These are phyloP conservation scores for Chrysodeixis includens DNA, from an alignment of 2,888 invertebrate species.

Conservation along the genomic window DNA sequence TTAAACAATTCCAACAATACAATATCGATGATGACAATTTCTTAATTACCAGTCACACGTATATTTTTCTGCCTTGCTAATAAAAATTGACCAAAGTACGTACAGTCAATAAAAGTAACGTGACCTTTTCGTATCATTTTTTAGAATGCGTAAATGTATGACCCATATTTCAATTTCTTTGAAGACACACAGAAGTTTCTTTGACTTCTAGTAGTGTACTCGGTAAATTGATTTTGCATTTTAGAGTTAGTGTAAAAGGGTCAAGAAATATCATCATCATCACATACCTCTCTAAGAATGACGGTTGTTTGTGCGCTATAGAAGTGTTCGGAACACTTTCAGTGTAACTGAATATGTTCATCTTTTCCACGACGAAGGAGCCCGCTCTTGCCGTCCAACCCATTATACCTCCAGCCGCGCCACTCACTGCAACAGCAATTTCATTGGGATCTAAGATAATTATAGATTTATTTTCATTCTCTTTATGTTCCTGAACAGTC, in stretches of 20 bases:
- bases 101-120: no score
- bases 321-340: constrained; percentile 83
- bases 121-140: no score
- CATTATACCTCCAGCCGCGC: constrained; percentile 87
- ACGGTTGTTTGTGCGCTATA: constrained; percentile 85
- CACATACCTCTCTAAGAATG: constrained; percentile 85
- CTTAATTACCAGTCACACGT: no score
- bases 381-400: constrained; percentile 95
- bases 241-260: background rate
- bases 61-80: no score
- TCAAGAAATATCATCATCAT: background rate
- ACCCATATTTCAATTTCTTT: no score
- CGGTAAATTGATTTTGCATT: background rate
- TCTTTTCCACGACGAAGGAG: constrained; percentile 94
- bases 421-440: constrained; percentile 61
- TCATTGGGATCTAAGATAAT: background rate
- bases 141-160: no score
- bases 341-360: constrained; percentile 89
- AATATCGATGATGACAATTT: no score
- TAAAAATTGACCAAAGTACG: no score
- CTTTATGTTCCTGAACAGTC: background rate
- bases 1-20: no score
- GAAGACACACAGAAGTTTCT: no score
- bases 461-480: background rate
- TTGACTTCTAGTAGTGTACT: no score